Conservation (phyloP, 2,888 invertebrate genomes). For the Automeris io region DNA sequence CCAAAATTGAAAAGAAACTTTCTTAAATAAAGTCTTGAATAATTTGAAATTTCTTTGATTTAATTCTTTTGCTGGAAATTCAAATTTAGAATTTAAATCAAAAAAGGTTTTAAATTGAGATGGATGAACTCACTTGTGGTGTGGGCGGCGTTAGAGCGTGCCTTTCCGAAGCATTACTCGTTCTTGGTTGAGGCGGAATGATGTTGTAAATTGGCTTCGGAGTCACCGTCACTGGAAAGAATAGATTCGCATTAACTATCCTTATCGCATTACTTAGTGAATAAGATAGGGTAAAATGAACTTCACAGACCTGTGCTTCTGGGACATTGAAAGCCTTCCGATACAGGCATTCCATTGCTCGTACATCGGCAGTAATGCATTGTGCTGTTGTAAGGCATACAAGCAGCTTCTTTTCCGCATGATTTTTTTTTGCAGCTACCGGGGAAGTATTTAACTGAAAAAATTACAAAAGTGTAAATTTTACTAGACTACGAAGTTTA, state of each 20-base stretch:
- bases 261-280: too few species aligned
- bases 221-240: slow-evolving; percentile 71
- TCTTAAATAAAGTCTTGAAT: too few species aligned
- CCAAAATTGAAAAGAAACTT: too few species aligned
- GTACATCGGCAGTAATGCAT: slow-evolving; percentile 81
- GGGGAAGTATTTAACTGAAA: slow-evolving; percentile 39
- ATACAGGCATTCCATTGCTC: slow-evolving; percentile 79
- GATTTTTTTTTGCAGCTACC: slow-evolving; percentile 69
- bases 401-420: slow-evolving; percentile 81
- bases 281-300: slow-evolving; percentile 25
- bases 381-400: slow-evolving; percentile 64
- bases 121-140: slow-evolving; percentile 54
- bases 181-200: slow-evolving; percentile 64
- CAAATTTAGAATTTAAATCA: too few species aligned
- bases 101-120: slow-evolving; percentile 30
- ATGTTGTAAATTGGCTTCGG: slow-evolving; percentile 79
- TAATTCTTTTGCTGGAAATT: too few species aligned
- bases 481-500: too few species aligned
- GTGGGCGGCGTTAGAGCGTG: slow-evolving; percentile 47
- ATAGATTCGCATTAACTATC: too few species aligned
- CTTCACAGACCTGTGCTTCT: slow-evolving; percentile 79
- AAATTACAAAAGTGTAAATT: too few species aligned
- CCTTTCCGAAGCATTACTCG: slow-evolving; percentile 51
- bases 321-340: slow-evolving; percentile 78
- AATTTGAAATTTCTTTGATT: too few species aligned